Percentiles rank a stretch among this genome's conserved stretches.
Evolutionary conservation across 1,140 invertebrate genomes (phyloP).

Genomic region (Drosophila fuyamai): DNA sequence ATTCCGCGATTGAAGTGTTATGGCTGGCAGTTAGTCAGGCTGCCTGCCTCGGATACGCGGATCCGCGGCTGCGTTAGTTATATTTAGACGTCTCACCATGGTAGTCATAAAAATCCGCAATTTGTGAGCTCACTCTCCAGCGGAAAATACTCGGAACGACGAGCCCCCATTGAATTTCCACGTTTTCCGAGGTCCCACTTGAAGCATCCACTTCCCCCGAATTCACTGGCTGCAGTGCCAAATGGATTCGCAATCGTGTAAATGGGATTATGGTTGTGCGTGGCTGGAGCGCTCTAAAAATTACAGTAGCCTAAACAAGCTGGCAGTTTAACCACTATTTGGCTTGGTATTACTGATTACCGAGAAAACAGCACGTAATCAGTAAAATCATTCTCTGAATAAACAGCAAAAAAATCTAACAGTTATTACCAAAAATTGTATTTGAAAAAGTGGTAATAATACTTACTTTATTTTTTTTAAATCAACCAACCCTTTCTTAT

Average conservation of each 20-base stretch:
- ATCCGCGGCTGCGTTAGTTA: constrained; percentile 28
- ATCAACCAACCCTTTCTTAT: too few species aligned
- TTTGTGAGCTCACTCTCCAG: constrained; percentile 20
- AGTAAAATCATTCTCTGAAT: not conserved
- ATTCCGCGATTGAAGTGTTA: constrained; percentile 53
- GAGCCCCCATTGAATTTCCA: constrained; percentile 24
- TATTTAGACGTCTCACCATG: constrained; percentile 48
- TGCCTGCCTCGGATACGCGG: constrained; percentile 29
- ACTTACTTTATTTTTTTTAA: too few species aligned
- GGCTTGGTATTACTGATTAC: not conserved
- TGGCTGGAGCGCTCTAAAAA: not conserved
- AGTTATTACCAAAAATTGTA: too few species aligned
- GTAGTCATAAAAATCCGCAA: constrained; percentile 49
- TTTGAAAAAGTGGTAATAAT: too few species aligned
- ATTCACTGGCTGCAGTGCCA: constrained; percentile 12
- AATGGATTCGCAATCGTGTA: constrained; percentile 10
- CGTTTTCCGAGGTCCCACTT: constrained; percentile 15
- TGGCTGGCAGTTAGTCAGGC: constrained; percentile 41
- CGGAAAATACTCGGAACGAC: constrained; percentile 17
- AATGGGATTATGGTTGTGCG: constrained; percentile 19
- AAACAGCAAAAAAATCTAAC: not conserved
- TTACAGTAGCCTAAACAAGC: not conserved
- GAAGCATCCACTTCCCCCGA: constrained; percentile 9
- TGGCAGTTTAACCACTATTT: not conserved
- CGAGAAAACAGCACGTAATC: not conserved